Evolutionary conservation across 2,888 invertebrate species (phyloP).

Genomic region (Lottia gigantea): DNA sequence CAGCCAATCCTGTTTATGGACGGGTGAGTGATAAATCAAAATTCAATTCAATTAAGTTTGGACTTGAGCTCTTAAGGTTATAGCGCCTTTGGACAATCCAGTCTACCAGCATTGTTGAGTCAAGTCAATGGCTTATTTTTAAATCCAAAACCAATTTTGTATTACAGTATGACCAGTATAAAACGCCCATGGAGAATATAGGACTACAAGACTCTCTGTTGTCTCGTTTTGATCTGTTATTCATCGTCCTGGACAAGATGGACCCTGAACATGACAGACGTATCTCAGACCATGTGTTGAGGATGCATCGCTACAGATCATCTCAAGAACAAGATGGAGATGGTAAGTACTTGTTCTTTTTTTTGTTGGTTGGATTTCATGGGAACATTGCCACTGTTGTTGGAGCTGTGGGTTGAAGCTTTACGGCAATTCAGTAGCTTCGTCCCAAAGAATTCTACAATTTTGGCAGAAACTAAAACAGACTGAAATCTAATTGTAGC

Average conservation of each 20-base stretch:
- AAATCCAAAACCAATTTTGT: background rate
- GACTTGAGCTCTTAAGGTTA: too few species aligned
- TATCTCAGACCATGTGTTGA: conserved; percentile 95
- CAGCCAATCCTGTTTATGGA: conserved; percentile 99
- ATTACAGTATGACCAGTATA: conserved; percentile 94
- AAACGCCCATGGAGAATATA: conserved; percentile 99
- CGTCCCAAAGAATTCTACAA: too few species aligned
- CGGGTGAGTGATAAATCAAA: conserved; percentile 73
- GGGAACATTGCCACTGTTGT: too few species aligned
- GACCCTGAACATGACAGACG: conserved; percentile 87
- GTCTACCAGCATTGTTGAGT: too few species aligned
- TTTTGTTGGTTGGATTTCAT: background rate
- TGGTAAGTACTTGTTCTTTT: conserved; percentile 68
- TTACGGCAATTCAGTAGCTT: too few species aligned
- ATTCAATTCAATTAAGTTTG: too few species aligned
- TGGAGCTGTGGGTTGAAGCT: too few species aligned
- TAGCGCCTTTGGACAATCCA: too few species aligned
- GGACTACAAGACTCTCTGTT: conserved; percentile 87
- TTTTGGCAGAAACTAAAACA: too few species aligned
- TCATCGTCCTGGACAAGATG: conserved; percentile 92
- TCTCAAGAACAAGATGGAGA: conserved; percentile 95
- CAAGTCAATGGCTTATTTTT: too few species aligned
- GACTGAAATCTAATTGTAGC: conserved; percentile 46
- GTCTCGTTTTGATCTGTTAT: conserved; percentile 97
- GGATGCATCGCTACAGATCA: conserved; percentile 96